Conservation (phyloP, 2,113 vertebrate species). For the Dendropsophus ebraccatus region DNA sequence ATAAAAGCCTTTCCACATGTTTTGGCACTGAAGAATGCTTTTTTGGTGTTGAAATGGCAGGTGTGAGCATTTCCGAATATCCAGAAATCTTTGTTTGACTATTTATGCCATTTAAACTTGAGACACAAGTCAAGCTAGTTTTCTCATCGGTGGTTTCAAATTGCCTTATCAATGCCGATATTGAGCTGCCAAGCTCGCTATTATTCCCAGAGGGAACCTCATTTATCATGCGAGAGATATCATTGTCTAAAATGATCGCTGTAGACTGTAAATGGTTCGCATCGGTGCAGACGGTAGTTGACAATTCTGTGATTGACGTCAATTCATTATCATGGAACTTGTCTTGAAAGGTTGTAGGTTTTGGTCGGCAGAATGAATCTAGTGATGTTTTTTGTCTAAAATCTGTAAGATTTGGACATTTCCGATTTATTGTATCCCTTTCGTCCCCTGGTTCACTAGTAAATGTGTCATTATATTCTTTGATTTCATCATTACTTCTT, state of each 20-base stretch:
- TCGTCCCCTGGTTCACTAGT: conserved; percentile 51
- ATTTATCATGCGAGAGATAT: conserved; percentile 89
- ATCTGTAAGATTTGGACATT: neutral
- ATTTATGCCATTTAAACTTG: conserved; percentile 52
- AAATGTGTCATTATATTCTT: conserved; percentile 56
- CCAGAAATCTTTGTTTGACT: conserved; percentile 52
- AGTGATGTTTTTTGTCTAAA: conserved; percentile 3
- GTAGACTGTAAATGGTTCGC: conserved; percentile 67
- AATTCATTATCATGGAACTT: neutral
- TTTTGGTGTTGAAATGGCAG: conserved; percentile 56
- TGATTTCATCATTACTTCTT: conserved; percentile 51
- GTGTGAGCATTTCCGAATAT: neutral
- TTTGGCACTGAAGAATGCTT: conserved; percentile 56
- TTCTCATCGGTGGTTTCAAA: conserved; percentile 75
- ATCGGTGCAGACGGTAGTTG: conserved; percentile 48
- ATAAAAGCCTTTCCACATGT: conserved; percentile 51
- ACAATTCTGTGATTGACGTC: conserved; percentile 63
- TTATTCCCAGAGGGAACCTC: conserved; percentile 80
- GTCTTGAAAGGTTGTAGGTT: neutral
- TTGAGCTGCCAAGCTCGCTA: conserved; percentile 77
- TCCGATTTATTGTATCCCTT: conserved; percentile 35
- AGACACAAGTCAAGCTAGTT: conserved; percentile 59
- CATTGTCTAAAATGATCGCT: conserved; percentile 78
- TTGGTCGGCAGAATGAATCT: neutral
- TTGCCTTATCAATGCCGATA: conserved; percentile 87